Evolutionary conservation across 2,888 invertebrate genomes (phyloP).

Genomic region (Idaea dimidiata): DNA sequence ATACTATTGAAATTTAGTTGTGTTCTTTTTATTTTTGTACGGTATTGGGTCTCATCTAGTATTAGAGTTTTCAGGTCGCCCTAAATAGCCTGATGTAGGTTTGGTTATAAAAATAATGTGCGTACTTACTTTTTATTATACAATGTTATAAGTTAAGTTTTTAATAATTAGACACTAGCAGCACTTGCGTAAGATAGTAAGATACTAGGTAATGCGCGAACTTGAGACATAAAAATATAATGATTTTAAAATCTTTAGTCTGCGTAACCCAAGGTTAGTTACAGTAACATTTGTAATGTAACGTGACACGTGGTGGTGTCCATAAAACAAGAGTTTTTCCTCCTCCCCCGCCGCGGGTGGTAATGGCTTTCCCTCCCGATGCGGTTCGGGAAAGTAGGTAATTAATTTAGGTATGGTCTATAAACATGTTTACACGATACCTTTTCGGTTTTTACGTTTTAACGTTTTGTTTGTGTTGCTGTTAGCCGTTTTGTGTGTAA

Average conservation of each 20-base stretch:
- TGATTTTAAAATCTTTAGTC: not conserved
- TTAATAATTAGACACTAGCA: too few relatives aligned
- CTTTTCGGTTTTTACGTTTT: conserved; percentile 1
- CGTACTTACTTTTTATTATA: too few relatives aligned
- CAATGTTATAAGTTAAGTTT: too few relatives aligned
- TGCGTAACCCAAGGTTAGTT: not conserved
- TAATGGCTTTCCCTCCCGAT: conserved; percentile 13
- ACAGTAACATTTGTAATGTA: conserved; percentile 19
- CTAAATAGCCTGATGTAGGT: too few relatives aligned
- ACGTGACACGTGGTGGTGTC: conserved; percentile 39
- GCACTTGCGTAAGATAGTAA: too few relatives aligned
- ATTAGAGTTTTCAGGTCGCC: too few relatives aligned
- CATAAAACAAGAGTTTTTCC: conserved; percentile 38
- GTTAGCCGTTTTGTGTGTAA: not conserved
- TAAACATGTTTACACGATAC: conserved; percentile 1
- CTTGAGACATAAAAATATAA: not conserved
- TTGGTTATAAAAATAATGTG: too few relatives aligned
- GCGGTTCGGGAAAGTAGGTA: not conserved
- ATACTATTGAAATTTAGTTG: too few relatives aligned
- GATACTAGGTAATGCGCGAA: too few relatives aligned
- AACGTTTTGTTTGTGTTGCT: not conserved
- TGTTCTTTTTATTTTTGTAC: too few relatives aligned
- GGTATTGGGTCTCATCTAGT: too few relatives aligned
- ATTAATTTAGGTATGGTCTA: not conserved
- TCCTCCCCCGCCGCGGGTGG: conserved; percentile 2